These are phyloP conservation scores for Drosophila subquinaria DNA, from an alignment of 2,888 invertebrate genomes.

Conservation along the genomic window DNA sequence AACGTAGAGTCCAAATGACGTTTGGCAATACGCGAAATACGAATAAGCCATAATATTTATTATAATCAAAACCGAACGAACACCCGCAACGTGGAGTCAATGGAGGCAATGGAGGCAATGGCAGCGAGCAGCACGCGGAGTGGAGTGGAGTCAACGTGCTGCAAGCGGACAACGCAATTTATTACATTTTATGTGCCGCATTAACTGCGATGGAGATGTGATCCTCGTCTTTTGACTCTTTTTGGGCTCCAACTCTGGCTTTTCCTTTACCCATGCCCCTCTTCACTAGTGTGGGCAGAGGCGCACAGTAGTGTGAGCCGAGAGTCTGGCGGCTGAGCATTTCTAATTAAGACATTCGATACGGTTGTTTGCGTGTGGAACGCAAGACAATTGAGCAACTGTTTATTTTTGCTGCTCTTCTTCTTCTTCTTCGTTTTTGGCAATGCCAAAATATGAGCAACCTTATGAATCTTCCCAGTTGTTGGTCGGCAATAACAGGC, in stretches of 20 bases:
- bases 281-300: slow-evolving; percentile 22
- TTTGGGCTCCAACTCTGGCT: slow-evolving; percentile 21
- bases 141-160: slow-evolving; percentile 38
- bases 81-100: slow-evolving; percentile 68
- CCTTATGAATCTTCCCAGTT: slow-evolving; percentile 10
- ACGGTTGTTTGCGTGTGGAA: slow-evolving; percentile 81
- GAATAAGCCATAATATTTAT: slow-evolving; percentile 70
- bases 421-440: slow-evolving; percentile 10
- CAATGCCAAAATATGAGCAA: slow-evolving; percentile 14
- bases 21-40: slow-evolving; percentile 66
- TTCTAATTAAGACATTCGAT: slow-evolving; percentile 85
- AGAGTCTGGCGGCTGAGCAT: slow-evolving; percentile 52
- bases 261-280: slow-evolving; percentile 14
- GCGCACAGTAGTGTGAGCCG: slow-evolving; percentile 13
- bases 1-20: slow-evolving; percentile 31
- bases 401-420: slow-evolving; percentile 4
- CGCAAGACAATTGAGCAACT: slow-evolving; percentile 69
- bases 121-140: slow-evolving; percentile 20
- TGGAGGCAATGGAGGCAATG: slow-evolving; percentile 17
- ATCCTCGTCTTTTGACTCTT: slow-evolving; percentile 54
- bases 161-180: slow-evolving; percentile 70
- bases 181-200: slow-evolving; percentile 78
- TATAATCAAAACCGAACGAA: slow-evolving; percentile 76
- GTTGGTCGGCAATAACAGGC: neutral
- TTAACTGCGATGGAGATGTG: slow-evolving; percentile 75